Conservation (phyloP, 2,797 vertebrate genomes). For the Pygocentrus nattereri region DNA sequence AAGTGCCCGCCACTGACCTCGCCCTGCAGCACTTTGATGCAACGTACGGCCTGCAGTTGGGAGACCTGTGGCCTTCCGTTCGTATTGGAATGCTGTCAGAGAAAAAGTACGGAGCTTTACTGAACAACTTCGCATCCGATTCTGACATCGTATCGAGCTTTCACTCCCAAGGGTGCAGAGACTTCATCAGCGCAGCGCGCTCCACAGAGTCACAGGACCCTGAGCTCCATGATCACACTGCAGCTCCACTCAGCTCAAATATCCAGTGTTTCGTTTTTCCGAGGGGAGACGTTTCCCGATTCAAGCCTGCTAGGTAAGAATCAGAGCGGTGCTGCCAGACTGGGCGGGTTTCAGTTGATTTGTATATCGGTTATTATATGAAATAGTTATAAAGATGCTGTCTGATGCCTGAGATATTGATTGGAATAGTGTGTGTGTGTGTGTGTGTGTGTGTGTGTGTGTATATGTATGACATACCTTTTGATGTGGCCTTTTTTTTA, state of each 20-base stretch:
- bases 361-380: too few species aligned
- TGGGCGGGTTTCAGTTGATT: too few species aligned
- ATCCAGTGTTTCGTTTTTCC: slow-evolving; percentile 91
- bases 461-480: too few species aligned
- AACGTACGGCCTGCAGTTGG: slow-evolving; percentile 82
- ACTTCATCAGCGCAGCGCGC: slow-evolving; percentile 79
- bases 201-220: not conserved
- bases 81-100: slow-evolving; percentile 86
- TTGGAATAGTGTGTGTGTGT: too few species aligned
- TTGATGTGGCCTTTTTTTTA: too few species aligned
- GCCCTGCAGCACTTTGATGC: slow-evolving; percentile 89
- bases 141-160: slow-evolving; percentile 66
- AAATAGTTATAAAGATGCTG: too few species aligned
- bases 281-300: slow-evolving; percentile 85
- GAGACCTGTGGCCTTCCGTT: slow-evolving; percentile 86
- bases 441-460: too few species aligned
- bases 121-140: slow-evolving; percentile 84
- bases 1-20: slow-evolving; percentile 72
- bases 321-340: too few species aligned
- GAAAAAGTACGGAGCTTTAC: slow-evolving; percentile 90
- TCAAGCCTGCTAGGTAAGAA: slow-evolving; percentile 86
- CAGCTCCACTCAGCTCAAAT: slow-evolving; percentile 70
- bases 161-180: slow-evolving; percentile 75
- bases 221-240: not conserved
- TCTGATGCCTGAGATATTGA: too few species aligned